phyloP scores from a whole-genome alignment of 2,797 vertebrate genomes.

The Falco rusticolus region DNA sequence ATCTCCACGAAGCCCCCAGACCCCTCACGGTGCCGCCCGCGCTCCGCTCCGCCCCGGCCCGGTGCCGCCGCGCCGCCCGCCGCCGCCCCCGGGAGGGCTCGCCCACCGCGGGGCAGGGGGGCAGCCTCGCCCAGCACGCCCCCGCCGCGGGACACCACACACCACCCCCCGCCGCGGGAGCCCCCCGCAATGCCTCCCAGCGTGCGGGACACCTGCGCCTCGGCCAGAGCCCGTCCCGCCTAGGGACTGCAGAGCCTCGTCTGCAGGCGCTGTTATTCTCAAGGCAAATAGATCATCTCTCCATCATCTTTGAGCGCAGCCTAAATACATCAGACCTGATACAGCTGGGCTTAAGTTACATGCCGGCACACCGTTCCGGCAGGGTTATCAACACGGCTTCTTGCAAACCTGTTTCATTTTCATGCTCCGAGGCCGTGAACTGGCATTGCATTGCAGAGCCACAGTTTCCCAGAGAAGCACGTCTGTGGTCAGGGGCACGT shows the following conservation, averaged over 20 bases:
- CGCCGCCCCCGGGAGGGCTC: too few relatives aligned
- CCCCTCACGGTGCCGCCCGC: rapidly evolving
- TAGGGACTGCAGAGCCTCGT: rapidly evolving
- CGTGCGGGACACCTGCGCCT: rapidly evolving
- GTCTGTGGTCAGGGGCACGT: neutral
- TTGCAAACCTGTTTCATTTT: neutral
- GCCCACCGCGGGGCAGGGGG: too few relatives aligned
- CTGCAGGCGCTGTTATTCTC: rapidly evolving
- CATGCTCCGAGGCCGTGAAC: neutral
- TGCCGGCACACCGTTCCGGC: neutral
- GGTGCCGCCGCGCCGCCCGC: too few relatives aligned
- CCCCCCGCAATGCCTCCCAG: neutral
- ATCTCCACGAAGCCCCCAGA: too few relatives aligned
- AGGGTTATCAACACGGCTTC: neutral
- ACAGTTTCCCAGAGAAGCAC: neutral
- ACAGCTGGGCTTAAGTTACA: neutral
- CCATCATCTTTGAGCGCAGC: rapidly evolving
- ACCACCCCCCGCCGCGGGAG: too few relatives aligned
- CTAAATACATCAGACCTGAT: too few relatives aligned
- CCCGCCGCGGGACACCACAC: too few relatives aligned
- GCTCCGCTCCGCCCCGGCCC: too few relatives aligned
- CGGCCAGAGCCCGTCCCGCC: neutral
- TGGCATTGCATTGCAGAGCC: neutral
- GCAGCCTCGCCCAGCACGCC: too few relatives aligned
- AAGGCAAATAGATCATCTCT: rapidly evolving